A percentile compares a stretch with the other conserved stretches of the same genome.
Evolutionary conservation across 2,113 vertebrate species (phyloP).

Genomic region (Gambusia holbrooki): DNA sequence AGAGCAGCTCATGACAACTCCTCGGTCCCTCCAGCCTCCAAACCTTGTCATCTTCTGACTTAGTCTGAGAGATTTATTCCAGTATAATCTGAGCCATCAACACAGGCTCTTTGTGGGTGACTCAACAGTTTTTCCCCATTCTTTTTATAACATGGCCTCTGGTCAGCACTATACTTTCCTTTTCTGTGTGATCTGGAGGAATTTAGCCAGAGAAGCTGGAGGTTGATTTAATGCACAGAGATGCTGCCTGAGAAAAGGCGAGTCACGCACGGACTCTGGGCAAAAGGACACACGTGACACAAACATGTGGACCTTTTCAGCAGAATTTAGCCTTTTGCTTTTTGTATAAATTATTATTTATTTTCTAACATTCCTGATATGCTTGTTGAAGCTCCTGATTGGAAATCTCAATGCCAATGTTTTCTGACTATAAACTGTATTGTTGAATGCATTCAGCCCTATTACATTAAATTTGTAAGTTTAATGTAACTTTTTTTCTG

Average conservation of each 20-base stretch:
- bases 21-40: neutral
- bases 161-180: slow-evolving; percentile 19
- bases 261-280: slow-evolving; percentile 13
- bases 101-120: slow-evolving; percentile 21
- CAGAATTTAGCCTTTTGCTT: slow-evolving; percentile 5
- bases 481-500: too few relatives aligned
- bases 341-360: neutral
- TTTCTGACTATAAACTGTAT: too few relatives aligned
- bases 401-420: too few relatives aligned
- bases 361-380: neutral
- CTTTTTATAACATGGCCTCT: slow-evolving; percentile 22
- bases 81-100: slow-evolving; percentile 20
- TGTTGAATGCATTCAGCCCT: too few relatives aligned
- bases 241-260: neutral
- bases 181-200: slow-evolving; percentile 27
- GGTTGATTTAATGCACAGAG: slow-evolving; percentile 22
- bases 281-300: slow-evolving; percentile 17
- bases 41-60: neutral
- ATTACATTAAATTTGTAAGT: too few relatives aligned
- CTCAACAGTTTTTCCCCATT: slow-evolving; percentile 11
- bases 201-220: slow-evolving; percentile 4
- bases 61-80: slow-evolving; percentile 4
- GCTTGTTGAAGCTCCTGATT: neutral
- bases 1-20: neutral
- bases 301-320: neutral